Evolutionary conservation across 2,888 invertebrate species (phyloP).

Genomic region (Scaptomyza reducta): DNA sequence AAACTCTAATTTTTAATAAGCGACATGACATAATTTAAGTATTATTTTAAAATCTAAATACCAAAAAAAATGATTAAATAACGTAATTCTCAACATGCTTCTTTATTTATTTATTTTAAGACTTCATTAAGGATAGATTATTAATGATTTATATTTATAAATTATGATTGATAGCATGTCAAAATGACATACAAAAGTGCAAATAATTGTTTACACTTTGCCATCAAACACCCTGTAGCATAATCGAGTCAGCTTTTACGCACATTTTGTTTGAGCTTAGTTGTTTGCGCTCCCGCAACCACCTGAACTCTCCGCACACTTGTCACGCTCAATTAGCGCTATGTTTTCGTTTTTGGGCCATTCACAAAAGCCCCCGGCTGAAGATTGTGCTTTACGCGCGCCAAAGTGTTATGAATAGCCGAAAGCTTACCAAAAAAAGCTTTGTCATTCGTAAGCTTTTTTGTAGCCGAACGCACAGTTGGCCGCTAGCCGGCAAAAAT

Average conservation of each 20-base stretch:
- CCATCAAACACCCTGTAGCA: constrained; percentile 61
- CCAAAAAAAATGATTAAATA: neutral
- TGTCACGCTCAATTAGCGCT: constrained; percentile 52
- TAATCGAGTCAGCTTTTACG: constrained; percentile 54
- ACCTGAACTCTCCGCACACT: constrained; percentile 6
- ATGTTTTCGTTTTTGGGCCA: constrained; percentile 45
- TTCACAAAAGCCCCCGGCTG: constrained; percentile 64
- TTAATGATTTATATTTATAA: no score
- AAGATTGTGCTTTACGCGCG: constrained; percentile 58
- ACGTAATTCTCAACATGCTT: neutral
- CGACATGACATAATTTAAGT: no score
- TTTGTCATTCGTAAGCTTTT: constrained; percentile 46
- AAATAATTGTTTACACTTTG: constrained; percentile 2
- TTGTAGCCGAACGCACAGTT: constrained; percentile 42
- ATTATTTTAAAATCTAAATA: no score
- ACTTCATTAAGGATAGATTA: neutral
- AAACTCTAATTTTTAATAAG: neutral
- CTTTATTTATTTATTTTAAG: neutral
- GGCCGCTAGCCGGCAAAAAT: constrained; percentile 64
- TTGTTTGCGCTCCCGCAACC: neutral
- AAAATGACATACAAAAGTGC: constrained; percentile 13
- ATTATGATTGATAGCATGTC: constrained; percentile 39
- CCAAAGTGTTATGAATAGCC: constrained; percentile 48
- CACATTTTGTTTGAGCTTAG: constrained; percentile 47
- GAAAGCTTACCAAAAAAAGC: constrained; percentile 55